These are phyloP conservation scores for Podarcis siculus DNA, from an alignment of 2,797 vertebrate species.

Conservation along the genomic window DNA sequence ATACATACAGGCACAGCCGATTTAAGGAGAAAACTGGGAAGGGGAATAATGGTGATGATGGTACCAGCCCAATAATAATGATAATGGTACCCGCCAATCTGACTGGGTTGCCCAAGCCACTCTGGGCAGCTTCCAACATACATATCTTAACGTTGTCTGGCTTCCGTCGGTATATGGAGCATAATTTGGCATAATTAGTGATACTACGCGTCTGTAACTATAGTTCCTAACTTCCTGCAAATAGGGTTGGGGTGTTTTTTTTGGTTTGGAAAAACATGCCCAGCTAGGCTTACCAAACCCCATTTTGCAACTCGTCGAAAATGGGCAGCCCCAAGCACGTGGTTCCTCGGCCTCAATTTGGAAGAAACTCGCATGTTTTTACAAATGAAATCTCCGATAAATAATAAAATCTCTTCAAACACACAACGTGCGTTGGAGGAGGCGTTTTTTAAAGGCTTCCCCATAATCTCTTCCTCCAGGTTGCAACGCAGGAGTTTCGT, in stretches of 20 bases:
- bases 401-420: background rate
- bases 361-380: background rate
- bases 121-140: no score
- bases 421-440: background rate
- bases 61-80: no score
- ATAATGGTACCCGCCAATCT: no score
- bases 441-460: background rate
- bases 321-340: background rate
- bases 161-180: background rate
- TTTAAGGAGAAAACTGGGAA: background rate
- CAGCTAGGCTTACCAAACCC: background rate
- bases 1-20: background rate
- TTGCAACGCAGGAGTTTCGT: background rate
- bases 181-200: slow-evolving; percentile 12
- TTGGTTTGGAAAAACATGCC: slow-evolving; percentile 10
- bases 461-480: background rate
- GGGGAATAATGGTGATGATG: no score
- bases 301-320: background rate
- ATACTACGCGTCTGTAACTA: slow-evolving; percentile 38
- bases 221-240: slow-evolving; percentile 41
- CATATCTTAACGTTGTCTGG: slow-evolving; percentile 29
- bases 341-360: background rate
- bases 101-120: no score
- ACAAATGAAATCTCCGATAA: background rate
- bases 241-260: background rate